Conservation (phyloP, 2,113 vertebrate species). For the Etheostoma cragini region DNA sequence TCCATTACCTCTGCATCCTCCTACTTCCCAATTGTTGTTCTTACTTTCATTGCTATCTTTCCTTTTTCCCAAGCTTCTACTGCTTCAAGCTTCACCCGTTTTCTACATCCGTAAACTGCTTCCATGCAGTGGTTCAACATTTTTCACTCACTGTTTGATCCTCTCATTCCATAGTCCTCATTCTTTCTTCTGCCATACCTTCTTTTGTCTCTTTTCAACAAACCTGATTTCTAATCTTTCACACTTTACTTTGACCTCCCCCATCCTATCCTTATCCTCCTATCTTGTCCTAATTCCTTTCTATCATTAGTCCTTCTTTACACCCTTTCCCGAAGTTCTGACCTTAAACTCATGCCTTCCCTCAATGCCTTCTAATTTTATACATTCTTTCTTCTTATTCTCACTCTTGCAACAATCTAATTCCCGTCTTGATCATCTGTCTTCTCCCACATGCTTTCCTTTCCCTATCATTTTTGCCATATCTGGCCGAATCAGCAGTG, state of each 20-base stretch:
- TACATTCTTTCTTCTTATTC: neutral
- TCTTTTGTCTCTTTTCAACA: neutral
- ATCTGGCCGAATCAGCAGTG: constrained; percentile 28
- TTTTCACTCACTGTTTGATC: neutral
- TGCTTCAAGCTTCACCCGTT: neutral
- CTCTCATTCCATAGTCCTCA: neutral
- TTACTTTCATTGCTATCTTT: neutral
- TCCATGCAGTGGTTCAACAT: neutral
- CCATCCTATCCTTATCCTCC: neutral
- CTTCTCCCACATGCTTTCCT: constrained; percentile 13
- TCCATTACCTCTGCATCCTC: neutral
- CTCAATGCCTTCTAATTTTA: neutral
- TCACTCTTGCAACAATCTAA: neutral
- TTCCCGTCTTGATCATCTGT: constrained; percentile 12
- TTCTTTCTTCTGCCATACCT: neutral
- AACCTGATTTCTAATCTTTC: neutral
- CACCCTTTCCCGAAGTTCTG: neutral
- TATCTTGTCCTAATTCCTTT: neutral
- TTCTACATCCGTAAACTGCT: neutral
- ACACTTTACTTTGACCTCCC: neutral
- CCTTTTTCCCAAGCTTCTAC: no score
- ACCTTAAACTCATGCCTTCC: neutral
- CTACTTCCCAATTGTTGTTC: neutral
- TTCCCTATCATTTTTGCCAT: constrained; percentile 31
- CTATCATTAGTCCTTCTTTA: neutral